phyloP scores from a whole-genome alignment of 35 echinoderm and acorn worm genomes.

The Stichopus chloronotus region DNA sequence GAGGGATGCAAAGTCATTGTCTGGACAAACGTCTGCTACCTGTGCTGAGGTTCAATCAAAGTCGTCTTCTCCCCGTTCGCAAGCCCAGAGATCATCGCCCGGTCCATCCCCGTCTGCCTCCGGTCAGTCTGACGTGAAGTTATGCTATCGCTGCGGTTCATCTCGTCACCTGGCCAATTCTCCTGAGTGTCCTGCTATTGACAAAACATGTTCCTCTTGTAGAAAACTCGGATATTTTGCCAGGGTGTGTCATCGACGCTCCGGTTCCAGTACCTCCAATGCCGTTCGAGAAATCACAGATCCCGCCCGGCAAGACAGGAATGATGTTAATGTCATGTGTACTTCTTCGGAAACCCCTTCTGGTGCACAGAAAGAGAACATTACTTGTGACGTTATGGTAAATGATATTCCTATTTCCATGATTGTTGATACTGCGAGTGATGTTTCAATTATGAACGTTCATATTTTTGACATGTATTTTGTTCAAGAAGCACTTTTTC shows the following conservation, averaged over 20 bases:
- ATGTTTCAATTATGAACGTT: background rate
- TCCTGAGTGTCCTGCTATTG: background rate
- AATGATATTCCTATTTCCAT: background rate
- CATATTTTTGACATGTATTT: background rate
- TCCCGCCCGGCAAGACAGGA: too few relatives aligned
- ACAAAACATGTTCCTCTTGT: background rate
- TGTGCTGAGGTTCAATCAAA: background rate
- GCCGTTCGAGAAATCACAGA: too few relatives aligned
- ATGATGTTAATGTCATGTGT: too few relatives aligned
- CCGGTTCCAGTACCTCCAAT: too few relatives aligned
- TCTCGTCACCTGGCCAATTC: background rate
- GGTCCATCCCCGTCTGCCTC: background rate
- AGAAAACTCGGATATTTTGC: background rate
- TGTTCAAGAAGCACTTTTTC: background rate
- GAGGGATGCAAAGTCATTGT: background rate
- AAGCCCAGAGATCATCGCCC: background rate
- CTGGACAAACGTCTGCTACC: background rate
- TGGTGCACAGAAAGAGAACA: too few relatives aligned
- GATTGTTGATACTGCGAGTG: constrained; percentile 8
- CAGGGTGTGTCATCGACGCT: background rate
- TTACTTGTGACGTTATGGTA: too few relatives aligned
- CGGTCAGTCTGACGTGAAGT: background rate
- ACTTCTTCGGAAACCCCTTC: too few relatives aligned
- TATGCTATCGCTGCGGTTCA: constrained; percentile 1
- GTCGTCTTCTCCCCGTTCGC: background rate